Evolutionary conservation across 1,140 invertebrate species (phyloP), one percentile per base, ranked within the genome.

Genomic region (Zaprionus camerounensis): DNA sequence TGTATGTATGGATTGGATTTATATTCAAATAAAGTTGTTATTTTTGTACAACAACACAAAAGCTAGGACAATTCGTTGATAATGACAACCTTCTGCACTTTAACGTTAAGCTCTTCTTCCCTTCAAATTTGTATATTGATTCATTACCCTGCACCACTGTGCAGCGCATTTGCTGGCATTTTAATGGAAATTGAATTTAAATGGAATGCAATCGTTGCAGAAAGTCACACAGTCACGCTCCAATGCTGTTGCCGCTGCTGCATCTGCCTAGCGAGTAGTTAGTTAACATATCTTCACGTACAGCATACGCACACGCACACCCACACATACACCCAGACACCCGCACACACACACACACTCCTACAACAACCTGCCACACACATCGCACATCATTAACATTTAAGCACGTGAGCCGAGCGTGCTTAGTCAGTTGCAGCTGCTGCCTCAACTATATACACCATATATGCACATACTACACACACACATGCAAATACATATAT

Each of bases 111-210:
- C 28, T 31, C 31, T 0, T 34, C 31, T 11, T 31, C 7, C 28
- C 28, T 31, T 31, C 0, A 9, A 34, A 11, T 34, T 11, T 34
- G 31, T 9, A 11, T 0, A 34, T 2, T 31, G 3, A 11, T 11
- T 3, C 6, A 9, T 17, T 3, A 13, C 4, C 5, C 0, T 51
- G 46, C 20, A 11, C 46, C 46, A 51, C 46, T 51, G 20, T 51
- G 46, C 46, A 13, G 7, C 59, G 80, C 76, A 78, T 65, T 59
- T 53, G 71, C 58, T 77, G 79, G 69, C 66, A 85, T 77, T 82
- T 86, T 87, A 86, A 87, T 87, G 73, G 83, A 87, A 87, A 87
- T 78, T 62, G 82, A 87, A 84, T 80, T 74, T 55, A 77, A 80
- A 76, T 76, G 76, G 71, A 72, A 67, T 76, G 71, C 78, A 79